phyloP scores from a whole-genome alignment of 2,113 vertebrate genomes.

The Gnathonemus longibarbis region DNA sequence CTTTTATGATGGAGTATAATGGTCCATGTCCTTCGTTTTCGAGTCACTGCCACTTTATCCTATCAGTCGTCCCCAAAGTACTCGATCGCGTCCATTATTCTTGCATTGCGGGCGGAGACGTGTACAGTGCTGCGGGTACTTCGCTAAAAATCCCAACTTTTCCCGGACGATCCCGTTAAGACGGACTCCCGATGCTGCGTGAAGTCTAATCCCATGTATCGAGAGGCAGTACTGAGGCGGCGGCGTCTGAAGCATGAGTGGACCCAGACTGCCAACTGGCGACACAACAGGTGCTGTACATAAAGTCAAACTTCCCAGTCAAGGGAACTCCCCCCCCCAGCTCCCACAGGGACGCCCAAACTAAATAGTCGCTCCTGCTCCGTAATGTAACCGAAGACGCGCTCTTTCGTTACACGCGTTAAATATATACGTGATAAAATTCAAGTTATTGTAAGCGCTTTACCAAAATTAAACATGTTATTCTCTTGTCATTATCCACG shows the following conservation, averaged over 20 bases:
- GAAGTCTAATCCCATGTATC: slow-evolving; percentile 34
- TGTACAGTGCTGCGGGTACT: background rate
- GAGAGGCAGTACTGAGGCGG: slow-evolving; percentile 39
- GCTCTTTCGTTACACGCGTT: slow-evolving; percentile 2
- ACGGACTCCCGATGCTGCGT: slow-evolving; percentile 22
- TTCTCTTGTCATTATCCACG: background rate
- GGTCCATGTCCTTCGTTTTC: background rate
- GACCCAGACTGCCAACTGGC: slow-evolving; percentile 54
- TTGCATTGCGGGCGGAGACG: background rate
- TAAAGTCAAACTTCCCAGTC: slow-evolving; percentile 51
- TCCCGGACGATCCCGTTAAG: slow-evolving; percentile 10
- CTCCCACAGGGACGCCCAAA: background rate
- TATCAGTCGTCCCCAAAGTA: background rate
- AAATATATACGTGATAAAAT: slow-evolving; percentile 5
- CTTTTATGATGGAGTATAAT: background rate
- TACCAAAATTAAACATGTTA: background rate
- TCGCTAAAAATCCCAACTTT: background rate
- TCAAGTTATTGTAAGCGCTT: background rate
- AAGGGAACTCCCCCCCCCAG: slow-evolving; percentile 54
- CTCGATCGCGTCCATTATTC: background rate
- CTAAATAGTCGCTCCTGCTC: slow-evolving; percentile 39
- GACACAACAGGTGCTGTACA: slow-evolving; percentile 75
- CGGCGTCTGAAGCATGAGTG: slow-evolving; percentile 40
- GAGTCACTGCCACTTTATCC: background rate
- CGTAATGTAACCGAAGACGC: background rate